Evolutionary conservation across 37 sponge, comb jelly and placozoan species (phyloP).

Genomic region (Cliona cf. orientalis): DNA sequence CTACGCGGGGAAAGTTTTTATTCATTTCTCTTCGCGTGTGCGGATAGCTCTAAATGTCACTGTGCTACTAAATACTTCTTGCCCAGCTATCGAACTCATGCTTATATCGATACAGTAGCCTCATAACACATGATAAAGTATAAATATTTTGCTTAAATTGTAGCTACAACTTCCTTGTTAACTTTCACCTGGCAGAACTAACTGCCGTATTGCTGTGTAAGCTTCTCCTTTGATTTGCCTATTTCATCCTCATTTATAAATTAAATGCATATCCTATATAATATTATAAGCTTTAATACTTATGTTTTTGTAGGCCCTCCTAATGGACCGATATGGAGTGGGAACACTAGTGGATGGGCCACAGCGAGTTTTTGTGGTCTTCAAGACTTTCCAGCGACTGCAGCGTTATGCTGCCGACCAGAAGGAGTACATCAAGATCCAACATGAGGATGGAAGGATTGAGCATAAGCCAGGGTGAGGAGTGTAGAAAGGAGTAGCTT

Average conservation of each 20-base stretch:
- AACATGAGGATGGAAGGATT: conserved; percentile 54
- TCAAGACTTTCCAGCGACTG: conserved; percentile 45
- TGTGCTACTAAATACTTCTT: no score
- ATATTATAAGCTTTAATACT: neutral
- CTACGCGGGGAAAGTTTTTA: neutral
- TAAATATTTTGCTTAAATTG: no score
- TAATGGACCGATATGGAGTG: conserved; percentile 54
- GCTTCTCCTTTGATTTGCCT: no score
- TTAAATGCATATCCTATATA: no score
- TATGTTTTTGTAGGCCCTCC: conserved; percentile 30
- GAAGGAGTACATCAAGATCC: conserved; percentile 67
- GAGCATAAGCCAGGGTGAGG: conserved; percentile 73
- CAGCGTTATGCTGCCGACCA: conserved; percentile 63
- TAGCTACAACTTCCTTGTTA: no score
- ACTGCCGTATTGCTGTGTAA: no score
- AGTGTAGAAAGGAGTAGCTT: neutral
- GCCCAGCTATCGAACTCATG: no score
- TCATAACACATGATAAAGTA: no score
- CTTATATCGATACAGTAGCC: no score
- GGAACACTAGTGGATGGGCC: conserved; percentile 64
- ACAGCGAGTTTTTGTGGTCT: conserved; percentile 43
- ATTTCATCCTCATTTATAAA: no score
- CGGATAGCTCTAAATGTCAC: neutral
- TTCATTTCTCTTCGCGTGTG: neutral
- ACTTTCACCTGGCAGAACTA: no score